Evolutionary conservation across 2,888 invertebrate species (phyloP).

Genomic region (Eumacrocentrus americanus): DNA sequence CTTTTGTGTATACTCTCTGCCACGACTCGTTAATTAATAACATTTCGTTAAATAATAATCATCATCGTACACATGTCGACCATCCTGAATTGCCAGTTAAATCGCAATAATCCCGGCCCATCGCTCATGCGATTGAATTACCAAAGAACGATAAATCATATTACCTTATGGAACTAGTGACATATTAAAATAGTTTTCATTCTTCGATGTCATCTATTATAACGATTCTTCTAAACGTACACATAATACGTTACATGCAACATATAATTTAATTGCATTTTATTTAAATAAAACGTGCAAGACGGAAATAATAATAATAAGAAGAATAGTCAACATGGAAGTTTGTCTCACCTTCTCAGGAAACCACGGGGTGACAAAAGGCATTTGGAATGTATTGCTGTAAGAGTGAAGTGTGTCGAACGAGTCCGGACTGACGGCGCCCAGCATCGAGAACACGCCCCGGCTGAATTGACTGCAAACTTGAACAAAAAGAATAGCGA

Average conservation of each 20-base stretch:
- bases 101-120: no score
- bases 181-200: background rate
- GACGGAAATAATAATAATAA: background rate
- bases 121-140: no score
- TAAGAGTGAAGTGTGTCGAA: constrained; percentile 93
- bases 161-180: background rate
- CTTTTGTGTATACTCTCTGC: background rate
- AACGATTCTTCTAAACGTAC: background rate
- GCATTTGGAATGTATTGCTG: constrained; percentile 94
- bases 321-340: background rate
- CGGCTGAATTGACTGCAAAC: constrained; percentile 90
- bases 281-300: no score
- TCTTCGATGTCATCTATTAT: no score
- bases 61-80: no score
- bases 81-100: no score
- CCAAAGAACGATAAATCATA: no score
- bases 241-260: background rate
- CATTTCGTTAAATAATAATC: background rate
- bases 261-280: background rate
- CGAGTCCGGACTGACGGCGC: constrained; percentile 91
- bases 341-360: constrained; percentile 78
- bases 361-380: constrained; percentile 92
- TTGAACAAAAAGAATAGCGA: constrained; percentile 57
- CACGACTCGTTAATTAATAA: constrained; percentile 1
- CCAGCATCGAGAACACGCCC: constrained; percentile 88